Percentiles rank a stretch among this genome's conserved stretches.
phyloP scores from a whole-genome alignment of 2,888 invertebrate species.

The Boloria euphrosyne region DNA sequence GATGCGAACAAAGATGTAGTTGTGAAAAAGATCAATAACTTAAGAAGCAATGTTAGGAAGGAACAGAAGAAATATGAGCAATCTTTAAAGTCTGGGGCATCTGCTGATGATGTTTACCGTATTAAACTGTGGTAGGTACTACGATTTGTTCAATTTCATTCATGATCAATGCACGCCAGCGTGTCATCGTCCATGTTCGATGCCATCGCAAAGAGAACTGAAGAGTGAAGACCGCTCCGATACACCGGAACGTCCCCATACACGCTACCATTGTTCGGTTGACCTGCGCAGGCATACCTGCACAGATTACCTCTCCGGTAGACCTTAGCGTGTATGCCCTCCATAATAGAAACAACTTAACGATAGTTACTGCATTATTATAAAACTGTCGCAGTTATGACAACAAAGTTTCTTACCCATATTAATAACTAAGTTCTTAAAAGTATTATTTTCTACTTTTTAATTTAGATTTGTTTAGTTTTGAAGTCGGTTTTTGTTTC shows the following conservation, averaged over 20 bases:
- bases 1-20: slow-evolving; percentile 8
- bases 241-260: slow-evolving; percentile 20
- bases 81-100: slow-evolving; percentile 38
- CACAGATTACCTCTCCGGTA: slow-evolving; percentile 37
- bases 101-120: slow-evolving; percentile 36
- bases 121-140: slow-evolving; percentile 39
- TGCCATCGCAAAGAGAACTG: slow-evolving; percentile 40
- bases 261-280: slow-evolving; percentile 27
- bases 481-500: too few species aligned
- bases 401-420: too few species aligned
- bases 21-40: slow-evolving; percentile 33
- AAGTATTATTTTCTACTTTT: too few species aligned
- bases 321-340: slow-evolving; percentile 31
- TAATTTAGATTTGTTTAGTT: too few species aligned
- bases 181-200: slow-evolving; percentile 35
- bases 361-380: too few species aligned
- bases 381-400: too few species aligned
- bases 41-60: slow-evolving; percentile 37
- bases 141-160: slow-evolving; percentile 38
- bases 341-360: too few species aligned
- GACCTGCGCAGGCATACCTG: slow-evolving; percentile 42
- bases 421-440: too few species aligned
- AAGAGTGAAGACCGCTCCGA: slow-evolving; percentile 43
- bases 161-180: slow-evolving; percentile 39
- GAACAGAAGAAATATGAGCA: slow-evolving; percentile 38